A percentile compares a stretch with the other conserved stretches of the same genome.
These are phyloP conservation scores for Thryonomys swinderianus DNA, from an alignment of 2,113 vertebrate species.

Conservation along the genomic window DNA sequence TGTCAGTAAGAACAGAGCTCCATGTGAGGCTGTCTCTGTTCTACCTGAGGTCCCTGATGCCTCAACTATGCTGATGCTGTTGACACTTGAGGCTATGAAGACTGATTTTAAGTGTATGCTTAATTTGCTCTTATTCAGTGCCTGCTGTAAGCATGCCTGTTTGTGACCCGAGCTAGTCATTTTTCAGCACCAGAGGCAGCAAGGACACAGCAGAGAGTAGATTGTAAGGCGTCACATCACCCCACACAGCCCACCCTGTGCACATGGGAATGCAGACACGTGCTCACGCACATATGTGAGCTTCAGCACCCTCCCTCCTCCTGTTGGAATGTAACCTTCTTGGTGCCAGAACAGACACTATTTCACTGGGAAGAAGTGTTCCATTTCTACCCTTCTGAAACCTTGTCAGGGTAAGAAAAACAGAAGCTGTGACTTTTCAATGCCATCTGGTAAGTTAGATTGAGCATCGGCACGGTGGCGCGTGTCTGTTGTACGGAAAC, in stretches of 20 bases:
- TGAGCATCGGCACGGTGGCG: slow-evolving; percentile 47
- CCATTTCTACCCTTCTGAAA: slow-evolving; percentile 70
- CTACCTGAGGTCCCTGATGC: background rate
- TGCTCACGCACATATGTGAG: background rate
- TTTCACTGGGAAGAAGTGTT: slow-evolving; percentile 71
- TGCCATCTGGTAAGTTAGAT: slow-evolving; percentile 79
- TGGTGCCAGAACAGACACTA: slow-evolving; percentile 33
- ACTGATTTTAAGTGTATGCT: slow-evolving; percentile 40
- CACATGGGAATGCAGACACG: background rate
- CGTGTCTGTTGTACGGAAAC: slow-evolving; percentile 50
- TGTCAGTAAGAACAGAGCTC: background rate
- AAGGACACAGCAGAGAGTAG: slow-evolving; percentile 14
- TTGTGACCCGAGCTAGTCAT: slow-evolving; percentile 42
- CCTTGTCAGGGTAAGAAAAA: slow-evolving; percentile 72
- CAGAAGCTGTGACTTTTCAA: slow-evolving; percentile 74
- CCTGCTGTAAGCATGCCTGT: background rate
- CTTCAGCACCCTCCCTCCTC: background rate
- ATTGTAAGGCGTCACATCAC: background rate
- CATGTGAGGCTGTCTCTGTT: background rate
- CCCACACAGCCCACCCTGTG: background rate
- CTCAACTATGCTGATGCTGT: background rate
- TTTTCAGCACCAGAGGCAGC: slow-evolving; percentile 31
- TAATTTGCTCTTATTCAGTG: slow-evolving; percentile 47
- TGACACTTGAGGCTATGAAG: background rate
- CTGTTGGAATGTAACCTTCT: background rate